Conservation (phyloP, 2,797 vertebrate species). For the Urosaurus nigricauda region DNA sequence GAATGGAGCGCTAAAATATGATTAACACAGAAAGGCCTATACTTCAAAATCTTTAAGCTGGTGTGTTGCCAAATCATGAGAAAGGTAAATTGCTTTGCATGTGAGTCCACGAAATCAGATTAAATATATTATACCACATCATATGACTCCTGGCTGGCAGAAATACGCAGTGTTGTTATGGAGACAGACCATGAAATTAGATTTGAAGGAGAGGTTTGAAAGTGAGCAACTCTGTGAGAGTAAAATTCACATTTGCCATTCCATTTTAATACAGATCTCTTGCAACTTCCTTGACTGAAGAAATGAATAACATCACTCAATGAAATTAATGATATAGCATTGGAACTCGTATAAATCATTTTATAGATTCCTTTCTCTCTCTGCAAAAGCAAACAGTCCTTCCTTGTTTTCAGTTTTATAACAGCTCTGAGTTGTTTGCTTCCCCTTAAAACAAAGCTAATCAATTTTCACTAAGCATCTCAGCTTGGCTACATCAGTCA, state of each 20-base stretch:
- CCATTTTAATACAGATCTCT: background rate
- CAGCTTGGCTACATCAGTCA: background rate
- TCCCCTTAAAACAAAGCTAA: constrained; percentile 18
- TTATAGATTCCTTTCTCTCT: background rate
- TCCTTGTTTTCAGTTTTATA: constrained; percentile 19
- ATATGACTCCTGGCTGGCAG: constrained; percentile 40
- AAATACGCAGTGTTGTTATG: constrained; percentile 48
- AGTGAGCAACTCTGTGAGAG: constrained; percentile 43
- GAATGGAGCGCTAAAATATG: background rate
- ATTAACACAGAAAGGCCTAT: constrained; percentile 20
- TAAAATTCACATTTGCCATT: constrained; percentile 49
- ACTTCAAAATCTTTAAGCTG: constrained; percentile 30
- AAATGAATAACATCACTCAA: background rate
- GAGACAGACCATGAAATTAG: constrained; percentile 57
- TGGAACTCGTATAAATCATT: background rate
- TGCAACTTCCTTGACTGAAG: background rate
- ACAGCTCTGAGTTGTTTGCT: constrained; percentile 7
- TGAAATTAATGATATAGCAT: constrained; percentile 22
- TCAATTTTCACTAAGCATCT: background rate
- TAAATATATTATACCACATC: constrained; percentile 53
- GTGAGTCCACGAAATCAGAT: constrained; percentile 43
- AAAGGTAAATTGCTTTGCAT: constrained; percentile 53
- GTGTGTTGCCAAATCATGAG: background rate
- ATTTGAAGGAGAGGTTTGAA: constrained; percentile 51
- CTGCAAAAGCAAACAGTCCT: background rate